Evolutionary conservation across 1,140 invertebrate species (phyloP).

Genomic region (Steinernema khuongi): DNA sequence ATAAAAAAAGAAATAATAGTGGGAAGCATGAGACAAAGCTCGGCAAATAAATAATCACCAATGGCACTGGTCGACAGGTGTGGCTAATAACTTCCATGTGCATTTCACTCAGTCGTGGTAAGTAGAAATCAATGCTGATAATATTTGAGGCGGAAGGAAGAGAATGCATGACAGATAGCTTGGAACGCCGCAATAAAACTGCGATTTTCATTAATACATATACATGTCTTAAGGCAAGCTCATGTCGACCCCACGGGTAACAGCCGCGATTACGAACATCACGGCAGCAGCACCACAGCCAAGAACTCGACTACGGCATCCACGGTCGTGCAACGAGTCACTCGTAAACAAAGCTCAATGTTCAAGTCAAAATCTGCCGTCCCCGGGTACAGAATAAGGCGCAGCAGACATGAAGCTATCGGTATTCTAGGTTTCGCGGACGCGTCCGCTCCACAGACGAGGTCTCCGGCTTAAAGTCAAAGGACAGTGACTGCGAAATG

Average conservation of each 20-base stretch:
- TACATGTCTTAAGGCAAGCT: constrained; percentile 18
- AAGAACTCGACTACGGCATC: constrained; percentile 27
- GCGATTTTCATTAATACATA: too few species aligned
- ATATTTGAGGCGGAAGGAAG: too few species aligned
- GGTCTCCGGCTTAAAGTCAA: constrained; percentile 30
- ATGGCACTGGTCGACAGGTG: too few species aligned
- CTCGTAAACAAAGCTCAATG: constrained; percentile 24
- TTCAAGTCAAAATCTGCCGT: constrained; percentile 36
- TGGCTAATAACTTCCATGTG: too few species aligned
- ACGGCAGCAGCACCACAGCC: not conserved
- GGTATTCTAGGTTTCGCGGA: constrained; percentile 29
- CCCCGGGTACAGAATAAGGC: constrained; percentile 28
- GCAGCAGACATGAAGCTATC: too few species aligned
- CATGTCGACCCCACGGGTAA: constrained; percentile 22
- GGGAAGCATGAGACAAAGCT: too few species aligned
- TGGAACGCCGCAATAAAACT: too few species aligned
- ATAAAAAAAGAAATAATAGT: too few species aligned
- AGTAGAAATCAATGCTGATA: too few species aligned
- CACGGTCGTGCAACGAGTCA: not conserved
- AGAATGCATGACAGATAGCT: too few species aligned
- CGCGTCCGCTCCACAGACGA: constrained; percentile 26
- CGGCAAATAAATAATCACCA: too few species aligned
- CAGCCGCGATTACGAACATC: not conserved
- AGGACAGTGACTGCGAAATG: constrained; percentile 43
- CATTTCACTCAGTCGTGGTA: too few species aligned